Base-by-base conservation (phyloP, 2,113 vertebrate genomes). In the Phasianus colchicus region DNA sequence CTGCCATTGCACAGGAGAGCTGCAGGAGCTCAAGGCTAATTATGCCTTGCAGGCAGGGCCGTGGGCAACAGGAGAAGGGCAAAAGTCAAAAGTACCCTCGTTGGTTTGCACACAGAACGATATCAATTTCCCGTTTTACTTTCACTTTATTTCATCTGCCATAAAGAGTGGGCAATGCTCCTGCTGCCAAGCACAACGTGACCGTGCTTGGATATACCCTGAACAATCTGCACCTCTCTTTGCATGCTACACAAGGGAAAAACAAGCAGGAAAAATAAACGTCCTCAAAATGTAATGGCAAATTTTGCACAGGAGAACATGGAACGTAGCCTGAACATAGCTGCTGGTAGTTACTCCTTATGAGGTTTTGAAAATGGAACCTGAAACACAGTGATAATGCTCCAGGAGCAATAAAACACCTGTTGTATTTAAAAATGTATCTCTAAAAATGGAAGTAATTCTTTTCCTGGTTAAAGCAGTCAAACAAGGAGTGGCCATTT, bases 301-400 rank as follows among this genome's bases (percentile, higher is more conserved):
- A 43, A 74, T 77, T 83, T 88, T 29, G 7, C 80, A 83, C 76
- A 30, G 36, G 54, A 93, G 27, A 66, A 19, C 13, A 58, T 77
- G 67, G 67, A 45, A 61, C 40, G 50, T 77, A 93, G 83, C 55
- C 50, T 25, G 72, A 93, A 32, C 0, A n/a, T n/a, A n/a, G 0
- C 32, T 88, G 80, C 27, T 71, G 83, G 70, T 63, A 48, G 69
- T 81, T 88, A 48, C 50, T 75, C n/a, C 45, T 27, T 88, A 80
- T 77, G 81, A 86, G 77, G 74, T 86, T 61, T 73, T 81, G 83
- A 80, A 94, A 93, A 92, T 1, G 77, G 76, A 93, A 83, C 50
- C 80, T 11, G 12, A 93, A 93, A 66, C 64, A 54, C 42, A 21
- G 34, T 25, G 61, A 65, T 78, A 91, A 60, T 42, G 47, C 20